Conservation (phyloP, 2,888 invertebrate genomes). For the Dasypogon diadema region DNA sequence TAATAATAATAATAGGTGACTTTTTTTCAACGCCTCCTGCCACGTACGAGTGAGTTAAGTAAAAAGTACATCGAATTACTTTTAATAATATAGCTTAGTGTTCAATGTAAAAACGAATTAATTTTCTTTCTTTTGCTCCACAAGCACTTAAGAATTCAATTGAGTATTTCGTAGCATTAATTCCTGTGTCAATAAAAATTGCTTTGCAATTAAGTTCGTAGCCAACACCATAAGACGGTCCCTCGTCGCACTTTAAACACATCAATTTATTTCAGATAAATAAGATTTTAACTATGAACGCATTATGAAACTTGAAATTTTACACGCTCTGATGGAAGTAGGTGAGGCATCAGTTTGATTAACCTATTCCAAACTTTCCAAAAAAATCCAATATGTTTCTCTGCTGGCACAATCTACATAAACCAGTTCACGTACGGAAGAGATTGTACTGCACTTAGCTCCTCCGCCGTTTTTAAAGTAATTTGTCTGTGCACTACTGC, state of each 20-base stretch:
- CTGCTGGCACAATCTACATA: not conserved
- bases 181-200: too few relatives aligned
- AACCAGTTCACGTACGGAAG: not conserved
- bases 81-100: too few relatives aligned
- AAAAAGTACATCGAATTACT: too few relatives aligned
- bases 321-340: not conserved
- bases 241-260: not conserved
- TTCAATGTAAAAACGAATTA: not conserved
- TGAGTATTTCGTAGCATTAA: too few relatives aligned
- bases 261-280: not conserved
- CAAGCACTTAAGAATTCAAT: too few relatives aligned
- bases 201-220: too few relatives aligned
- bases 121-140: too few relatives aligned
- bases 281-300: not conserved
- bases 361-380: not conserved
- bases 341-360: not conserved
- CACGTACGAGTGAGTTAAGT: too few relatives aligned
- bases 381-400: not conserved
- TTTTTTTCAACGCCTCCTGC: too few relatives aligned
- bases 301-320: conserved; percentile 2
- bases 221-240: too few relatives aligned
- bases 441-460: conserved; percentile 1
- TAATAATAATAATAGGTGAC: too few relatives aligned
- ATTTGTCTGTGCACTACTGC: not conserved
- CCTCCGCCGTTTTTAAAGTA: not conserved